Evolutionary conservation across 2,113 vertebrate species (phyloP).

Genomic region (Miniopterus natalensis): DNA sequence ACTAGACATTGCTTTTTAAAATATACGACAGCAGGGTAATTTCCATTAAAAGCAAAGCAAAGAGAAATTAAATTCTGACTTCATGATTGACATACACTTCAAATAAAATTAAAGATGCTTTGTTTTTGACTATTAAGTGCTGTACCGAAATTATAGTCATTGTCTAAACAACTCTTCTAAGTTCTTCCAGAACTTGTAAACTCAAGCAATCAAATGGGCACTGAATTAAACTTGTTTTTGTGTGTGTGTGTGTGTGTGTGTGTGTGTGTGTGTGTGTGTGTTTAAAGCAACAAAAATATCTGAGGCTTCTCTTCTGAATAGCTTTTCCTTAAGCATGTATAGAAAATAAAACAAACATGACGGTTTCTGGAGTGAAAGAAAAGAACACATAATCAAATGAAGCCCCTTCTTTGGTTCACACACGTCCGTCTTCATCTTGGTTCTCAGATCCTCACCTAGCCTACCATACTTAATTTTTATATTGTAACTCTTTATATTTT

Average conservation of each 20-base stretch:
- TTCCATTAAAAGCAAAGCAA: slow-evolving; percentile 61
- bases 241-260: too few species aligned
- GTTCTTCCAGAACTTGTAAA: slow-evolving; percentile 34
- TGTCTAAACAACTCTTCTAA: slow-evolving; percentile 58
- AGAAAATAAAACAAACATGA: slow-evolving; percentile 32
- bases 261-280: not conserved
- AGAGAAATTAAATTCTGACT: slow-evolving; percentile 62
- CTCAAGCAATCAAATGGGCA: slow-evolving; percentile 1
- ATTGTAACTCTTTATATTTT: not conserved
- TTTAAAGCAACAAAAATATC: not conserved
- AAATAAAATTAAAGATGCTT: slow-evolving; percentile 62
- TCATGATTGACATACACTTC: not conserved
- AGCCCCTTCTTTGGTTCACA: not conserved
- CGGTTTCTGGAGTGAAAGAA: slow-evolving; percentile 10
- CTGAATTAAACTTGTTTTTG: not conserved
- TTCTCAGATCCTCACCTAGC: not conserved
- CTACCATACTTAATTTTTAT: not conserved
- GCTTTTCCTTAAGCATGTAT: not conserved
- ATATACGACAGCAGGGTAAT: slow-evolving; percentile 27
- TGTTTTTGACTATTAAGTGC: slow-evolving; percentile 30
- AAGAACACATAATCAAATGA: not conserved
- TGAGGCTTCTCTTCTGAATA: not conserved
- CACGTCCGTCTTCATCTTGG: not conserved
- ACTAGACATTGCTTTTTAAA: slow-evolving; percentile 1
- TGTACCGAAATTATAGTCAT: slow-evolving; percentile 58